Evolutionary conservation across 2,888 invertebrate species (phyloP), one percentile per base, ranked within the genome.

Genomic region (Aspidiotus destructor): DNA sequence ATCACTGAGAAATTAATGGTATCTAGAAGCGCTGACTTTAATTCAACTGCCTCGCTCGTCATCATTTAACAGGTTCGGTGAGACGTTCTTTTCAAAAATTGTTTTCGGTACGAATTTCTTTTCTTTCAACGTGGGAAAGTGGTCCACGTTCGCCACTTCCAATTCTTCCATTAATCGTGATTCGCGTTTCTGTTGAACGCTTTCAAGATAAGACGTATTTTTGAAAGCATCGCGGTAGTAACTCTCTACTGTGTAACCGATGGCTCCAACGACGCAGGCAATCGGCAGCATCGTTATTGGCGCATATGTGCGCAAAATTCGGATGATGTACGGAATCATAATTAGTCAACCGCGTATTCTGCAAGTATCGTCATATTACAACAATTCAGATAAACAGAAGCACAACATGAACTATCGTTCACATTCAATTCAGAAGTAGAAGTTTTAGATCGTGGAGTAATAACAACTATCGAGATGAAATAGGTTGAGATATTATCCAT

Each of bases 231-330:
- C 75, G 0, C 89, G 89, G 8, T 89, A 62, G 70, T 83, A 76
- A 67, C 80, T 84, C 79, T 95, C 94, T 71, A 93, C 73, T 74
- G 92, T 87, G 77, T 95, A 95, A 41, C 96, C 96, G 73, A 94
- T 79, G 68, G 89, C 81, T 7, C 94, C 95, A 41, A 94, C 81
- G 0, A 91, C 78, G 0, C 84, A 87, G 0, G 92, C 93, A 71
- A 92, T 81, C 0, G 95, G 95, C 55, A 93, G 78, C 0, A 89
- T 89, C 48, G 93, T 79, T 72, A 85, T 86, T 0, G 89, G 87
- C 0, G 87, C 89, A 76, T 92, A 92, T 54, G n/a, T 6, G 11
- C 48, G 48, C 48, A 48, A n/a, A 28, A 28, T 28, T 28, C 28
- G 28, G 28, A 28, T 28, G 28, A 28, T 28, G 28, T 28, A 28